Percentiles rank a stretch among this genome's conserved stretches.
phyloP scores from a whole-genome alignment of 2,113 vertebrate genomes.

The Uria aalge region DNA sequence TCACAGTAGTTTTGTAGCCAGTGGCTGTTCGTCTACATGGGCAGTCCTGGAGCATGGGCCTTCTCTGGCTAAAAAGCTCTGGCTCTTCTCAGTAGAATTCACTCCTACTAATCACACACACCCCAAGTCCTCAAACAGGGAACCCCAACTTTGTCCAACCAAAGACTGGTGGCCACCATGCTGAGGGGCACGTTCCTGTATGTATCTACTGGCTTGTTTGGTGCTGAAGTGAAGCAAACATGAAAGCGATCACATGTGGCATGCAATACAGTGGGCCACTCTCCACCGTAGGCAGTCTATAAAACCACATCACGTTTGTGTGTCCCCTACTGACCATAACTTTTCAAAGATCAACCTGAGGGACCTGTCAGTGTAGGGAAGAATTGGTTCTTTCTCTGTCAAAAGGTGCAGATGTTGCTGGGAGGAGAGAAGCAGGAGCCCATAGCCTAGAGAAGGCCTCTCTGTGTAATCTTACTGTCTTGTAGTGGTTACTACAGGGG shows the following conservation, averaged over 20 bases:
- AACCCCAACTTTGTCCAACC: not conserved
- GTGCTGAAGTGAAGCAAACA: not conserved
- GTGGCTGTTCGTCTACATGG: not conserved
- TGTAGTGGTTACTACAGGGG: not conserved
- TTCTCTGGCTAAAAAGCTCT: constrained; percentile 4
- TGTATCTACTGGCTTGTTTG: not conserved
- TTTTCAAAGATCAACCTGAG: not conserved
- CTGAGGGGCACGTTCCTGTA: not conserved
- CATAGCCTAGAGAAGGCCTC: not conserved
- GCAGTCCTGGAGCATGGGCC: not conserved
- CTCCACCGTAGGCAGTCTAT: fast-evolving
- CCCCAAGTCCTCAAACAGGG: not conserved
- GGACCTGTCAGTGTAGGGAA: not conserved
- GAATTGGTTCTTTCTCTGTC: not conserved
- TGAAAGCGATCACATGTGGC: not conserved
- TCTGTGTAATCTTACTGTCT: not conserved
- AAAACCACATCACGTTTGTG: not conserved
- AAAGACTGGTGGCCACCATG: not conserved
- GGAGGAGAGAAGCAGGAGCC: not conserved
- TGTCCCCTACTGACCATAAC: not conserved
- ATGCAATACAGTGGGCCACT: not conserved
- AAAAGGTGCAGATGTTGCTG: not conserved
- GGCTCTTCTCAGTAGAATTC: constrained; percentile 4
- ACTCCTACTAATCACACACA: not conserved
- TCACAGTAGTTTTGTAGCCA: not conserved